A percentile compares a stretch with the other conserved stretches of the same genome.
These are phyloP conservation scores for Mormoops blainvillei DNA, from an alignment of 2,113 vertebrate genomes.

Conservation along the genomic window DNA sequence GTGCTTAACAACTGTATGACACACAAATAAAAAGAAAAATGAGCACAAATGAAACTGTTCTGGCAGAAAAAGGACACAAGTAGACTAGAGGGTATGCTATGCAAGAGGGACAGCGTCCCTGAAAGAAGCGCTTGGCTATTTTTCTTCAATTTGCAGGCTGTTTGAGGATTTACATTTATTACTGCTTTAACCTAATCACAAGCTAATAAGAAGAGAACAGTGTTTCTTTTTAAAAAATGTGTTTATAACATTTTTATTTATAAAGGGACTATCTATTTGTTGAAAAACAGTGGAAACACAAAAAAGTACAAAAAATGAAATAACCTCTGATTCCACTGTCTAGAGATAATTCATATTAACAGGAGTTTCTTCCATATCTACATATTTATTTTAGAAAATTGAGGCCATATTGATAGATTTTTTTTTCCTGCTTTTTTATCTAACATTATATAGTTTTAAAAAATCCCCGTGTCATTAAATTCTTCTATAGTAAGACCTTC, in stretches of 20 bases:
- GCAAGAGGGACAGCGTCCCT: neutral
- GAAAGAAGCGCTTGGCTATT: neutral
- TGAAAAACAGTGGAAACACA: neutral
- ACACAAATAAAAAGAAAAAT: neutral
- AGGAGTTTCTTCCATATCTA: neutral
- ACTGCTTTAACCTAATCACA: neutral
- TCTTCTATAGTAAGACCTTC: neutral
- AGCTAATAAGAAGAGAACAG: neutral
- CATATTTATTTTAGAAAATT: slow-evolving; percentile 11
- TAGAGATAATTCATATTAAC: slow-evolving; percentile 29
- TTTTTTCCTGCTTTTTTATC: neutral
- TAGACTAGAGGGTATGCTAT: neutral
- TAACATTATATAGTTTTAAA: neutral
- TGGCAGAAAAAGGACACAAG: neutral
- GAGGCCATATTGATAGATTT: neutral
- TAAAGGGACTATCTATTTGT: neutral
- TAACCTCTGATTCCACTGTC: neutral
- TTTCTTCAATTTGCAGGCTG: neutral
- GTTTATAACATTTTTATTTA: neutral
- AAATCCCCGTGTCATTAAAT: neutral
- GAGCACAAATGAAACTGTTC: neutral
- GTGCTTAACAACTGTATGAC: neutral
- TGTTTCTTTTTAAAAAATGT: neutral
- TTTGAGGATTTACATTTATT: neutral
- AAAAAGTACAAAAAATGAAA: neutral